Conservation (phyloP, 2,113 vertebrate genomes). For the Tamias sibiricus region DNA sequence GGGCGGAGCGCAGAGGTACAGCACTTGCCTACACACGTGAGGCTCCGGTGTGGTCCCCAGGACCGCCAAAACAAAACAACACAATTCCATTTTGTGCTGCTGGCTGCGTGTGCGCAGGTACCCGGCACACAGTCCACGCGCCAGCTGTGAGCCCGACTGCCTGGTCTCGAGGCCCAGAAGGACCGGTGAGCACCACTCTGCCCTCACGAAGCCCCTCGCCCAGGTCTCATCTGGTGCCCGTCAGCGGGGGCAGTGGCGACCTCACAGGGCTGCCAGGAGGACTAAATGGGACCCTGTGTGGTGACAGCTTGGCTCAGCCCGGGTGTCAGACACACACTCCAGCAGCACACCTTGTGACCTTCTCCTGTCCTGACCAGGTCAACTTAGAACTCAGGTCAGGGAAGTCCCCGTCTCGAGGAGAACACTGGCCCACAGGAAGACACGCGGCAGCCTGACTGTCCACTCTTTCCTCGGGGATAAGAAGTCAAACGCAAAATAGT, state of each 20-base stretch:
- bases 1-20: not conserved
- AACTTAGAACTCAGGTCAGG: not conserved
- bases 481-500: slow-evolving; percentile 19
- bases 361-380: not conserved
- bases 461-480: not conserved
- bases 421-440: not conserved
- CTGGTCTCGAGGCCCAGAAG: not conserved
- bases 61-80: not conserved
- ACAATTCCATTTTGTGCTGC: not conserved
- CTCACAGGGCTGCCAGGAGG: fast-evolving
- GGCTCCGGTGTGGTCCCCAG: too few species aligned
- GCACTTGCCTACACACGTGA: not conserved
- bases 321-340: fast-evolving
- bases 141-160: fast-evolving
- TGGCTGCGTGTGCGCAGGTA: too few species aligned
- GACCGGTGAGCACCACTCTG: fast-evolving
- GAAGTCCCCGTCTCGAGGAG: not conserved
- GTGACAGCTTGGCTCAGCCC: fast-evolving
- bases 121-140: fast-evolving
- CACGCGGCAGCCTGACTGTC: not conserved
- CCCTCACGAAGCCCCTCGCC: fast-evolving
- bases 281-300: fast-evolving
- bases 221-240: not conserved
- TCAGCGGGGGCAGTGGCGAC: fast-evolving
- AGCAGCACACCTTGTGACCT: too few species aligned